Evolutionary conservation across 2,888 invertebrate genomes (phyloP).

Genomic region (Ernsta delagoae): DNA sequence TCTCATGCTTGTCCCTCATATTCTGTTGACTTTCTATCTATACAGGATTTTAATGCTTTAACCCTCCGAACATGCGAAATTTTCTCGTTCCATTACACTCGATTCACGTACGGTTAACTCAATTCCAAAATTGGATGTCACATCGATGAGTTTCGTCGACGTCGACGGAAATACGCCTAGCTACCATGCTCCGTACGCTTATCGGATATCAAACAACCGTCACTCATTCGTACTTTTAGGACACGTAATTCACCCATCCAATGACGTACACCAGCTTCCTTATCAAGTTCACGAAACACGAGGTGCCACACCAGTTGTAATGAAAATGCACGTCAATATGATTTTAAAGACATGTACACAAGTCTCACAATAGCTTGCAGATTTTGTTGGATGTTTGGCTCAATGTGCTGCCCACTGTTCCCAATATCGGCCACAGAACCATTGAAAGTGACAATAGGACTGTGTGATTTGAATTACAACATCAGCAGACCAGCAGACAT

Average conservation of each 20-base stretch:
- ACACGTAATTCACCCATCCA: conserved; percentile 41
- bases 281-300: conserved; percentile 44
- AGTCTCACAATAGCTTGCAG: conserved; percentile 35
- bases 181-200: conserved; percentile 21
- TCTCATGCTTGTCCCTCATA: too few relatives aligned
- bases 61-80: neutral
- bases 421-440: conserved; percentile 47
- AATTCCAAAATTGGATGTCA: conserved; percentile 27
- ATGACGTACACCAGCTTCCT: conserved; percentile 51
- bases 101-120: conserved; percentile 16
- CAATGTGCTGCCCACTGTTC: conserved; percentile 33
- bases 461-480: conserved; percentile 57
- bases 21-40: too few relatives aligned
- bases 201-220: conserved; percentile 32
- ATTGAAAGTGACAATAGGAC: conserved; percentile 66
- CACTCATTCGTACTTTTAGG: conserved; percentile 34
- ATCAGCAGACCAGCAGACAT: conserved; percentile 17
- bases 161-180: conserved; percentile 20
- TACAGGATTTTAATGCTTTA: neutral
- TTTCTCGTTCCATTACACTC: conserved; percentile 16
- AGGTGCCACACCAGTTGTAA: conserved; percentile 11
- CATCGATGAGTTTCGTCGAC: conserved; percentile 1
- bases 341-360: conserved; percentile 24
- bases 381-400: conserved; percentile 20
- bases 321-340: conserved; percentile 35